Conservation (phyloP, 2,113 vertebrate species). For the Otolemur garnettii region DNA sequence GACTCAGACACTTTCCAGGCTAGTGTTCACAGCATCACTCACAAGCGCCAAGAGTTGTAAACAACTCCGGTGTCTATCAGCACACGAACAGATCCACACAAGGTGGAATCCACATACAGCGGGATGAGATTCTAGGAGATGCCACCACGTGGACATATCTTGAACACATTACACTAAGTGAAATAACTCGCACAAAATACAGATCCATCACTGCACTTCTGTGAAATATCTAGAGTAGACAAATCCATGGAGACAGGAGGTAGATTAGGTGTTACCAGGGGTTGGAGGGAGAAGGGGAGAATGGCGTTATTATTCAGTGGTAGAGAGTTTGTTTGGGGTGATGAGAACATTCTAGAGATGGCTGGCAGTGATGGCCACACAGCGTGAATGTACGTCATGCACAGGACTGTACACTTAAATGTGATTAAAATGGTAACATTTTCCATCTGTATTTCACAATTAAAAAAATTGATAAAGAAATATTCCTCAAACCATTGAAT, state of each 20-base stretch:
- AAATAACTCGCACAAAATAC: not conserved
- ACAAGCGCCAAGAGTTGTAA: not conserved
- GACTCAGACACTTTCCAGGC: not conserved
- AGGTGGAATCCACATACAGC: no score
- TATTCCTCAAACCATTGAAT: not conserved
- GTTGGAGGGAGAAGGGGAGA: no score
- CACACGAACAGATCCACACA: not conserved
- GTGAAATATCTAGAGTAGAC: not conserved
- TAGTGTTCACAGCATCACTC: not conserved
- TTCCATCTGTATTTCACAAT: not conserved
- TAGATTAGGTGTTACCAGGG: not conserved
- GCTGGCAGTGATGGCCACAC: not conserved
- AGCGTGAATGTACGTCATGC: not conserved
- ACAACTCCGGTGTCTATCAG: not conserved
- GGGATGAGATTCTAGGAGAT: not conserved
- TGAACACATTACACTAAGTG: not conserved
- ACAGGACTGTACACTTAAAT: not conserved
- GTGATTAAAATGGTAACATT: not conserved
- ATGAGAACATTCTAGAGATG: not conserved
- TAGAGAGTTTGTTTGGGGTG: not conserved
- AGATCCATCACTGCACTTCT: not conserved
- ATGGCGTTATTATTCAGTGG: not conserved
- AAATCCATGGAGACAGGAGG: slow-evolving; percentile 5
- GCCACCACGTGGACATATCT: not conserved
- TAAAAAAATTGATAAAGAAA: not conserved